These are phyloP conservation scores for Enteromius mattozi DNA, from an alignment of 2,797 vertebrate species.

Conservation along the genomic window DNA sequence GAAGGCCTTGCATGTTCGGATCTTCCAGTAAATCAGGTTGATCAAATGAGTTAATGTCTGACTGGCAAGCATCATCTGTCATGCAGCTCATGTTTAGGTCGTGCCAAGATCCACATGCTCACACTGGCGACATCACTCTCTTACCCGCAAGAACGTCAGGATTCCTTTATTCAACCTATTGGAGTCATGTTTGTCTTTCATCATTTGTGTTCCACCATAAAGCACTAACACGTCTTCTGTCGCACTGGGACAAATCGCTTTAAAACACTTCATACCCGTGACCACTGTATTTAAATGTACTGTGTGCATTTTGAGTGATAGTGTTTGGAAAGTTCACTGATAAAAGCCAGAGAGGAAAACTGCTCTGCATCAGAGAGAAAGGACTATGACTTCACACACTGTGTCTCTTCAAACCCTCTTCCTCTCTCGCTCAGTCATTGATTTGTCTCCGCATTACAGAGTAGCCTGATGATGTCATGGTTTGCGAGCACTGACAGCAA, in stretches of 20 bases:
- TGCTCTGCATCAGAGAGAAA: slow-evolving; percentile 62
- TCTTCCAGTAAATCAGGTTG: slow-evolving; percentile 36
- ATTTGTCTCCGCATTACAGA: slow-evolving; percentile 50
- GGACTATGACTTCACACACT: slow-evolving; percentile 55
- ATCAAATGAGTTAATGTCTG: slow-evolving; percentile 32
- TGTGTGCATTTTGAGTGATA: slow-evolving; percentile 48
- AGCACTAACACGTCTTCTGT: slow-evolving; percentile 15
- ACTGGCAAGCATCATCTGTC: slow-evolving; percentile 38
- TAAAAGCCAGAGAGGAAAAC: slow-evolving; percentile 60
- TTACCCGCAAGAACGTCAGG: not conserved
- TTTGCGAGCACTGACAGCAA: slow-evolving; percentile 30
- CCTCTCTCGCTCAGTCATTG: slow-evolving; percentile 43
- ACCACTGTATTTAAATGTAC: slow-evolving; percentile 35
- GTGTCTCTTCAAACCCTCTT: slow-evolving; percentile 32
- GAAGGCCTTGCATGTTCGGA: not conserved
- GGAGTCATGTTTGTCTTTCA: slow-evolving; percentile 13
- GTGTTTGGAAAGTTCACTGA: slow-evolving; percentile 55
- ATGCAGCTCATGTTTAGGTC: slow-evolving; percentile 2
- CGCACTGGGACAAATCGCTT: slow-evolving; percentile 17
- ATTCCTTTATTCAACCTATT: not conserved
- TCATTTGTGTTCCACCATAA: slow-evolving; percentile 23
- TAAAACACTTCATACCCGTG: not conserved
- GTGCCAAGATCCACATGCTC: slow-evolving; percentile 23
- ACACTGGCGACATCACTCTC: not conserved
- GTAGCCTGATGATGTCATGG: slow-evolving; percentile 37